These are phyloP conservation scores for Lasioglossum morio DNA, from an alignment of 2,888 invertebrate genomes.

Conservation along the genomic window DNA sequence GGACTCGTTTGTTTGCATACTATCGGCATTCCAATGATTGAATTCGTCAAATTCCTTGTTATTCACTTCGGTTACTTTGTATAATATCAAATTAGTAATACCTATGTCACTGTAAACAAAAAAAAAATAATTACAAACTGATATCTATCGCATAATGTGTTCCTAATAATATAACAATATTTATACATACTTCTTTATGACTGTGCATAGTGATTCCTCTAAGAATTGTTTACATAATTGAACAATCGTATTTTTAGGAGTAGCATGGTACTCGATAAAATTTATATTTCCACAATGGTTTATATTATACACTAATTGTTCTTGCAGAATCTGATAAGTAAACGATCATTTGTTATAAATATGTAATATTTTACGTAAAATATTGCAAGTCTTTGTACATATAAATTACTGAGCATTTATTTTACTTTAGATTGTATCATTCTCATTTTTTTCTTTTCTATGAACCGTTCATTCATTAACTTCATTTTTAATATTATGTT, in stretches of 20 bases:
- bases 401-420: neutral
- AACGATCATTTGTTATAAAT: neutral
- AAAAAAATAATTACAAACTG: neutral
- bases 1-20: neutral
- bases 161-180: neutral
- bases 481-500: constrained; percentile 32
- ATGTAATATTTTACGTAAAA: neutral
- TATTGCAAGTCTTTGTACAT: neutral
- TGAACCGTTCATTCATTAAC: constrained; percentile 23
- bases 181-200: constrained; percentile 48
- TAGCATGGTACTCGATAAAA: constrained; percentile 59
- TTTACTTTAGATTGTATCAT: constrained; percentile 44
- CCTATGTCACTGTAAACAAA: constrained; percentile 42
- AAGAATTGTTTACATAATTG: constrained; percentile 59
- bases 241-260: constrained; percentile 37
- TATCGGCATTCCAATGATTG: constrained; percentile 1
- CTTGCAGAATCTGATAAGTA: constrained; percentile 53
- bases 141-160: neutral
- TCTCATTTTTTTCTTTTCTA: constrained; percentile 33
- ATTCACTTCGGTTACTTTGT: constrained; percentile 60
- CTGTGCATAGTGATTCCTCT: constrained; percentile 64
- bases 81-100: constrained; percentile 52
- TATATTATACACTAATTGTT: constrained; percentile 54
- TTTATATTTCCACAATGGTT: constrained; percentile 62
- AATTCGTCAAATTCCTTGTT: constrained; percentile 53